A percentile compares a stretch with the other conserved stretches of the same genome.
Conservation (phyloP, 2,797 vertebrate genomes). For the Etheostoma perlongum region DNA sequence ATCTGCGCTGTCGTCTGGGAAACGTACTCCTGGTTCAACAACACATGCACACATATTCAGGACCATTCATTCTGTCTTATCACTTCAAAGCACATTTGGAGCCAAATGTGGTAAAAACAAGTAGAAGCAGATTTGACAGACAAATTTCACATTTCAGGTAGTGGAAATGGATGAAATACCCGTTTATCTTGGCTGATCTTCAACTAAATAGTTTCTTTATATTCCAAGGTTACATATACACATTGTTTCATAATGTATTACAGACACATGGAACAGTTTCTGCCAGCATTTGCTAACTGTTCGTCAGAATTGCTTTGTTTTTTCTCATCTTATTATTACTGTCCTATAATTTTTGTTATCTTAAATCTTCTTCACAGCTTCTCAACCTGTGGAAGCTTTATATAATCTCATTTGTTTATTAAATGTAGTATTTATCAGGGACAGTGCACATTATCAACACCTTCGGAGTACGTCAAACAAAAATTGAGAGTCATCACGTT, state of each 20-base stretch:
- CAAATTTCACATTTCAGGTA: background rate
- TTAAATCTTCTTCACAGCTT: background rate
- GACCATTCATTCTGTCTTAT: background rate
- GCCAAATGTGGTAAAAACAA: background rate
- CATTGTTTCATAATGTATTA: background rate
- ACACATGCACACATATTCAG: slow-evolving; percentile 20
- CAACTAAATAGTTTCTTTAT: background rate
- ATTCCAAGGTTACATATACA: background rate
- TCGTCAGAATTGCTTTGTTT: background rate
- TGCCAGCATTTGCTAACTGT: background rate
- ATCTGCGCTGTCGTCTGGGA: slow-evolving; percentile 89
- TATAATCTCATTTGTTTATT: no score
- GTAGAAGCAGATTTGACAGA: background rate
- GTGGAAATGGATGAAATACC: slow-evolving; percentile 6
- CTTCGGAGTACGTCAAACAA: no score
- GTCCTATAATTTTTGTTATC: background rate
- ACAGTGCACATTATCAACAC: no score
- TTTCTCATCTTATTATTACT: background rate
- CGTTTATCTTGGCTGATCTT: background rate
- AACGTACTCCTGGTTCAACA: slow-evolving; percentile 89
- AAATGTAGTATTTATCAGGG: no score
- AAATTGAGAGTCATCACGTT: no score
- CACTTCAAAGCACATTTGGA: background rate
- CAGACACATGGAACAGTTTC: background rate
- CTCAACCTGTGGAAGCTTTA: background rate